Base-by-base conservation (phyloP, 2,113 vertebrate genomes). In the Petrocephalus zakoni region DNA sequence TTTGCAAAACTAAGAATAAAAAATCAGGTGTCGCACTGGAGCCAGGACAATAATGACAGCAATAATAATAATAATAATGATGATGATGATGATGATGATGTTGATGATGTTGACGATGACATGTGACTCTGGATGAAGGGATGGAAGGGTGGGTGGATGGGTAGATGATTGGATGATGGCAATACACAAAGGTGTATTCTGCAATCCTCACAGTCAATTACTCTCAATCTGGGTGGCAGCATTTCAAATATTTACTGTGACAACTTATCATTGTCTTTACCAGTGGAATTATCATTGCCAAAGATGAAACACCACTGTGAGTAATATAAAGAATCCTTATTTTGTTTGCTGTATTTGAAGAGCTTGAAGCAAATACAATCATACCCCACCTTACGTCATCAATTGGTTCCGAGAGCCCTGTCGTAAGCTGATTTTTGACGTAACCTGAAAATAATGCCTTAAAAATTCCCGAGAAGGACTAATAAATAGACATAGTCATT, bases 291-390 rank as follows among this genome's bases (percentile, higher is more conserved):
- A 42, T 42, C 42, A 42, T 42, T 42, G 42, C 53, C n/a, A 19
- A 7, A 42, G 34, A 89, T 88, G 90, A 91, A 92, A 88, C 88
- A 78, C 22, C 42, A 89, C 89, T 87, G 34, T 88, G 37, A 29
- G 42, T 82, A 51, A 88, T n/a, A 49, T 87, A 88, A 90, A 87
- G 52, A 53, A 87, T 88, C 82, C 83, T n/a, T 49, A 42, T 55
- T 78, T 84, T 86, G 82, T 89, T 4, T 15, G 47, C 42, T 15
- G 21, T 34, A 64, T 55, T 84, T 61, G 29, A 10, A 15, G 37
- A 13, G 8, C 47, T 85, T n/a, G n/a, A 42, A 42, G 42, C 42
- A 42, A 42, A 42, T 42, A 42, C 42, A 42, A 42, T 42, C 42
- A 42, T 42, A 42, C 42, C 42, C 42, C 42, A 42, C 42, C 42